Conservation (phyloP, 2,797 vertebrate genomes). For the Aulostomus chinensis region DNA sequence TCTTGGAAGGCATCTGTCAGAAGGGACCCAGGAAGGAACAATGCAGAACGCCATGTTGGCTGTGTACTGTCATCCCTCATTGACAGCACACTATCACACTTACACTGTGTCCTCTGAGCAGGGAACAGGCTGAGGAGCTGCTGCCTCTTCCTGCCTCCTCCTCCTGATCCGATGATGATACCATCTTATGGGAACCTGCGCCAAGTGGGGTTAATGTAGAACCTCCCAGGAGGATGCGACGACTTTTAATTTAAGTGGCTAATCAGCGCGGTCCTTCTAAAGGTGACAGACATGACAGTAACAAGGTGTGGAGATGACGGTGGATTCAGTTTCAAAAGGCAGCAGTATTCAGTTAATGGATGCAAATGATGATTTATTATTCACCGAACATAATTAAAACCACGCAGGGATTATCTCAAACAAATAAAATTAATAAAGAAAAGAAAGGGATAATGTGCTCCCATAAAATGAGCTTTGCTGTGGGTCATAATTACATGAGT, state of each 20-base stretch:
- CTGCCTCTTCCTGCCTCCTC: constrained; percentile 24
- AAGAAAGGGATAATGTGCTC: constrained; percentile 63
- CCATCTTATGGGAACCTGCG: constrained; percentile 36
- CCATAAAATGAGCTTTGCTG: constrained; percentile 75
- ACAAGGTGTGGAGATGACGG: neutral
- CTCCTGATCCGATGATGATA: constrained; percentile 24
- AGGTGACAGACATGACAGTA: constrained; percentile 6
- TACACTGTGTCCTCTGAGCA: constrained; percentile 61
- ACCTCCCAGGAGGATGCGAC: constrained; percentile 3
- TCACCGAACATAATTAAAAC: constrained; percentile 78
- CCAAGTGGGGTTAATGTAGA: constrained; percentile 26
- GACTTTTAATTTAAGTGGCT: constrained; percentile 33
- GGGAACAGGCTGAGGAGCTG: constrained; percentile 62
- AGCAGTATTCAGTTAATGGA: constrained; percentile 27
- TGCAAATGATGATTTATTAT: constrained; percentile 71
- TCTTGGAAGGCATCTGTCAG: constrained; percentile 78
- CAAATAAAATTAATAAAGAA: constrained; percentile 78
- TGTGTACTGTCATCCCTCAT: constrained; percentile 77
- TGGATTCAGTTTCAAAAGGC: constrained; percentile 8
- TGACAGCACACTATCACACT: constrained; percentile 76
- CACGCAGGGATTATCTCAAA: constrained; percentile 76
- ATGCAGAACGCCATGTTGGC: constrained; percentile 71
- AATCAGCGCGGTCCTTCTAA: constrained; percentile 19
- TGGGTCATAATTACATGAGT: constrained; percentile 83
- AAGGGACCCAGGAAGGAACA: constrained; percentile 69